A percentile compares a stretch with the other conserved stretches of the same genome.
Conservation (phyloP, 1,140 invertebrate genomes). For the Chlorops oryzae region DNA sequence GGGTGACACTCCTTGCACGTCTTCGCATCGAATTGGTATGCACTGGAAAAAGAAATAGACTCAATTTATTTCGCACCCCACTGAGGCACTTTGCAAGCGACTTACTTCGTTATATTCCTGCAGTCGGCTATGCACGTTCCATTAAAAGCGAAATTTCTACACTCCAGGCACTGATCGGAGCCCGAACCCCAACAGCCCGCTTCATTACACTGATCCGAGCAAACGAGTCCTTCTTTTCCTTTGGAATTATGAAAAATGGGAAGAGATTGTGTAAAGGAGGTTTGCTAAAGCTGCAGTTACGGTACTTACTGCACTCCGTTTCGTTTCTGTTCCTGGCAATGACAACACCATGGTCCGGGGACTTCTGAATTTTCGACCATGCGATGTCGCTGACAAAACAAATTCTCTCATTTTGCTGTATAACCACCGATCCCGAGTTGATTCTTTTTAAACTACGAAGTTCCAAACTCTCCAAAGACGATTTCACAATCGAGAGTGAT, state of each 20-base stretch:
- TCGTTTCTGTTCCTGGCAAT: constrained; percentile 67
- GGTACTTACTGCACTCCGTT: constrained; percentile 70
- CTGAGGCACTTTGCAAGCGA: constrained; percentile 3
- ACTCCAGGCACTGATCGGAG: constrained; percentile 81
- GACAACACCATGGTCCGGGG: constrained; percentile 62
- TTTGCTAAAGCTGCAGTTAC: too few species aligned
- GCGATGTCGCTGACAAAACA: constrained; percentile 85
- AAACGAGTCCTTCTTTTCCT: constrained; percentile 70
- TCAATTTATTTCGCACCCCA: neutral
- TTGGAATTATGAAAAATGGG: constrained; percentile 23
- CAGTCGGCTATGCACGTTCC: constrained; percentile 78
- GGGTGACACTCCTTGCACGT: constrained; percentile 82
- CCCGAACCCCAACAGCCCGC: constrained; percentile 95
- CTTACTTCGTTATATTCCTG: constrained; percentile 46
- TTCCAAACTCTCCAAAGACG: constrained; percentile 76
- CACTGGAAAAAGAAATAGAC: constrained; percentile 50
- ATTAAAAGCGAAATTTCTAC: constrained; percentile 71
- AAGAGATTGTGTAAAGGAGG: neutral
- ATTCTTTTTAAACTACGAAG: constrained; percentile 80
- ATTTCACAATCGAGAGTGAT: constrained; percentile 85
- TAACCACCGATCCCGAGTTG: constrained; percentile 79
- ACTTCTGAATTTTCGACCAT: constrained; percentile 74
- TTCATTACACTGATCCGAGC: constrained; percentile 76
- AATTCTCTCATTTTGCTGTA: constrained; percentile 81
- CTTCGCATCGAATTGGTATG: constrained; percentile 71